phyloP scores from a whole-genome alignment of 53 echinoderm and acorn worm genomes.

The Arbacia lixula region DNA sequence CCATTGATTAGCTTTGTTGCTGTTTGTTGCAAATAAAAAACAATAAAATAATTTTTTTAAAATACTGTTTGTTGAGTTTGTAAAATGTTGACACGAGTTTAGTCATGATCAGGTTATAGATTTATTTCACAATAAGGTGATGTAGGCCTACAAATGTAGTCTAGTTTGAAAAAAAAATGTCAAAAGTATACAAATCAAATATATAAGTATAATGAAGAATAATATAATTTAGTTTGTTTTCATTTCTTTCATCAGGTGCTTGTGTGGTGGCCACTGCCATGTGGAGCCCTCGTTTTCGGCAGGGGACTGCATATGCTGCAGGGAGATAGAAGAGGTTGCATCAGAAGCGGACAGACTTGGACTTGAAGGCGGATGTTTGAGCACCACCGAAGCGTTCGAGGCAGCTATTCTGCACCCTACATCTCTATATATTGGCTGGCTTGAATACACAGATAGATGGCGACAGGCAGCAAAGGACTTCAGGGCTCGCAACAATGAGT shows the following conservation, averaged over 20 bases:
- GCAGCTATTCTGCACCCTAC: constrained; percentile 38
- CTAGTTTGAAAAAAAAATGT: too few relatives aligned
- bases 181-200: too few relatives aligned
- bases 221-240: constrained; percentile 9
- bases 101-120: too few relatives aligned
- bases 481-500: constrained; percentile 35
- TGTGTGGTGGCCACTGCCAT: constrained; percentile 20
- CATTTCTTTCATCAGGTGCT: constrained; percentile 14
- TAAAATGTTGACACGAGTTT: too few relatives aligned
- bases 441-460: constrained; percentile 37
- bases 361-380: not conserved
- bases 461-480: constrained; percentile 29
- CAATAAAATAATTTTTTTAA: too few relatives aligned
- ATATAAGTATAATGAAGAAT: not conserved
- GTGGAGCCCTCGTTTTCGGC: not conserved
- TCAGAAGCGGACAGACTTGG: not conserved
- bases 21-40: too few relatives aligned
- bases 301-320: constrained; percentile 37
- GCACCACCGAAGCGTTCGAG: constrained; percentile 7
- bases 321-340: not conserved
- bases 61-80: too few relatives aligned
- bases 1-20: too few relatives aligned
- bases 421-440: constrained; percentile 47
- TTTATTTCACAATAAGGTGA: too few relatives aligned
- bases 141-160: too few relatives aligned